phyloP scores from a whole-genome alignment of 2,113 vertebrate species.

The Marcusenius ussheri region DNA sequence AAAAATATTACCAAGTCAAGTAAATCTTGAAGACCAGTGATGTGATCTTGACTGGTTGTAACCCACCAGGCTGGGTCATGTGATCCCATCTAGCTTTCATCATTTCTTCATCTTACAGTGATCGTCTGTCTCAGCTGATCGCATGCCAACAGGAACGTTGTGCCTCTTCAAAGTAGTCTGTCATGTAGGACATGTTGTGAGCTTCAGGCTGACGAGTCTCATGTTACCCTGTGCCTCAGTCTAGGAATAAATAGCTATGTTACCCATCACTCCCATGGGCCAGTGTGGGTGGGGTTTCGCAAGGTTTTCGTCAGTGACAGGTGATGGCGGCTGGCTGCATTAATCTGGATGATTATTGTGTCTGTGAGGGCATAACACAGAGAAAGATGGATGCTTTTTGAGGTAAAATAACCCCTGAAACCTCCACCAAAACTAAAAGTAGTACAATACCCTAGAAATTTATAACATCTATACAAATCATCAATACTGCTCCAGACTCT shows the following conservation, averaged over 20 bases:
- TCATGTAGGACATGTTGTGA: neutral
- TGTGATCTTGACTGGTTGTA: neutral
- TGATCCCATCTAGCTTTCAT: neutral
- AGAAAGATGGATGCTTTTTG: neutral
- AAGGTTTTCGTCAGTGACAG: neutral
- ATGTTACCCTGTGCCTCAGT: neutral
- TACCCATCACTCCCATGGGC: neutral
- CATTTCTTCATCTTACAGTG: neutral
- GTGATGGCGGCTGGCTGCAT: neutral
- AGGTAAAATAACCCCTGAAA: neutral
- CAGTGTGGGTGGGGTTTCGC: neutral
- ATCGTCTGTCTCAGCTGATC: neutral
- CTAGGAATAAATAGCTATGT: neutral
- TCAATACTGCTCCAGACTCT: neutral
- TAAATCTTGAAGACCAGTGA: neutral
- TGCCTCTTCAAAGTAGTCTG: neutral
- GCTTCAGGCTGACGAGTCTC: slow-evolving; percentile 1
- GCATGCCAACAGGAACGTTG: neutral
- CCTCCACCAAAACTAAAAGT: neutral
- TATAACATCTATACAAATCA: neutral
- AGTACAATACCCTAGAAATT: neutral
- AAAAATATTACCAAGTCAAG: neutral
- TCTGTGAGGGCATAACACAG: neutral
- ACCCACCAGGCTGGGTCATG: neutral
- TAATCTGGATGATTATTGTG: slow-evolving; percentile 1